Base-by-base conservation (phyloP, 2,888 invertebrate genomes). In the Cephus pygmeus region DNA sequence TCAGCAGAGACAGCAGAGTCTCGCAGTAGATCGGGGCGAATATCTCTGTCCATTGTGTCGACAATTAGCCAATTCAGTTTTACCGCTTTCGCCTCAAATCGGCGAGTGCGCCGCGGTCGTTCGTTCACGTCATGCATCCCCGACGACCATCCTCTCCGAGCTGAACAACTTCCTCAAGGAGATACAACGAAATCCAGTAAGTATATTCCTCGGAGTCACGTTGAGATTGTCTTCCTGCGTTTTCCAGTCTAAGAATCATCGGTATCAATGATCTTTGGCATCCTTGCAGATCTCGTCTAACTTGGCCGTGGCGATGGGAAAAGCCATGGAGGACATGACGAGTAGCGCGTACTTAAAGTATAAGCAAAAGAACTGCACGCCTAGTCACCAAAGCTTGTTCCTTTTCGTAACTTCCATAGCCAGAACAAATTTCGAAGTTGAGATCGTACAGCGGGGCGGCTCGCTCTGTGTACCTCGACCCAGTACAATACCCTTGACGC, bases 31-130 rank as follows among this genome's bases (percentile, higher is more conserved):
- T 86, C 94, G 95, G 79, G 97, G 97, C 76, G 98, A 99, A 93
- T 99, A 97, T 93, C 95, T 96, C 85, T 99, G 99, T 92, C 99
- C 99, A 35, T 93, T 99, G 83, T 99, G 99, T 92, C 94, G 99
- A 23, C 98, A 98, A 92, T 91, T 97, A 77, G 96, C 97, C 0
- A 98, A 98, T 92, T 96, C 97, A 12, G 97, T 98, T 86, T 93
- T 99, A 87, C 99, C 97, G 68, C 92, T 97, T 73, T 95, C 96
- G 79, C 95, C 96, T 1, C 94, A 95, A 88, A 92, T 95, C 82
- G 95, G 95, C 74, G 94, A 95, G 83, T 93, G 94, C 84, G 93
- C 94, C 68, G 94, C 95, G 75, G 92, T 95, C 81, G 94, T 95
- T 12, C 92, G 94, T 77, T 94, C 94, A 11, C 93, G 93, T 77